Evolutionary conservation across 2,113 vertebrate genomes (phyloP).

Genomic region (Otolemur garnettii): DNA sequence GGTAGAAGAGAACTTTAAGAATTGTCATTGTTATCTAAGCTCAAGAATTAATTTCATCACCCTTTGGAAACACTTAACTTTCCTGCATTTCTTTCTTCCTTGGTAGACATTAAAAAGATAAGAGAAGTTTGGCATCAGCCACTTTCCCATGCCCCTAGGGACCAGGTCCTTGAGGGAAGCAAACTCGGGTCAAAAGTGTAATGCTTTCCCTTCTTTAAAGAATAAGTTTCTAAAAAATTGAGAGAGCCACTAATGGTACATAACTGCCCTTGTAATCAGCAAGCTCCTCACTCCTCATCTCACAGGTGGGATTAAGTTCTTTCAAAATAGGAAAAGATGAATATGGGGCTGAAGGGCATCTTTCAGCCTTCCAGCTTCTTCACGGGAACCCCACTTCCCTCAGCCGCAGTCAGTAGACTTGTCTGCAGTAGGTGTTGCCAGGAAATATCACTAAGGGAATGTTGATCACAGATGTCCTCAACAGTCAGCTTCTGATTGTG

Average conservation of each 20-base stretch:
- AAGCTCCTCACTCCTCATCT: background rate
- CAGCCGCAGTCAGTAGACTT: background rate
- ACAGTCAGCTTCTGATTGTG: constrained; percentile 9
- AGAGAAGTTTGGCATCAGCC: background rate
- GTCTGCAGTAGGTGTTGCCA: background rate
- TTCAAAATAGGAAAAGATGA: background rate
- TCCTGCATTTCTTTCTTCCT: background rate
- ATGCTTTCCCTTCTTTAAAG: background rate
- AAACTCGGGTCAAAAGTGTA: background rate
- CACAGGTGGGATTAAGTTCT: background rate
- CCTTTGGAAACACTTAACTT: background rate
- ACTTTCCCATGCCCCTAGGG: background rate
- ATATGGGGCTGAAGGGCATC: background rate
- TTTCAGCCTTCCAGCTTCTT: background rate
- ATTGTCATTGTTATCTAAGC: background rate
- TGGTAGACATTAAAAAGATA: background rate
- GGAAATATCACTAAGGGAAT: background rate
- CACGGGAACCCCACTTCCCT: background rate
- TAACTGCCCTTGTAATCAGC: background rate
- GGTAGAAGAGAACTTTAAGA: background rate
- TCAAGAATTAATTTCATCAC: background rate
- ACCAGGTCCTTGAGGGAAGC: background rate
- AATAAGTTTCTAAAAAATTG: background rate
- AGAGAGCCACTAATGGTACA: background rate
- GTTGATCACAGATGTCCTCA: background rate